Base-by-base conservation (phyloP, 2,888 invertebrate genomes). In the Eretmocerus hayati region DNA sequence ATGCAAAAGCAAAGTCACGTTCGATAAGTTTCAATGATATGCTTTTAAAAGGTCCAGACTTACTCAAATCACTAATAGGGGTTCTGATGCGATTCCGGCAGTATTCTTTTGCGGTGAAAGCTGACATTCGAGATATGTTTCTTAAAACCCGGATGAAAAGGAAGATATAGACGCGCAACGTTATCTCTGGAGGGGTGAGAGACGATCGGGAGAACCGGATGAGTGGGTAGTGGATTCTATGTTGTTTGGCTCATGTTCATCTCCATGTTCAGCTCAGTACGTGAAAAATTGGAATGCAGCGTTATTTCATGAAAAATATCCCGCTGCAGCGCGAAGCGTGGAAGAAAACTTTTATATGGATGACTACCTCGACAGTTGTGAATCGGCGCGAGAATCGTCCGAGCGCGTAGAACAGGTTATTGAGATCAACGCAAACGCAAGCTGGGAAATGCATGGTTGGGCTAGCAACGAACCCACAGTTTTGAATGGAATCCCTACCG, bases 81-180 rank as follows among this genome's bases (percentile, higher is more conserved):
- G 62, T 71, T 1, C 38, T 72, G 37, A 57, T 65, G 49, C 60
- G 65, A 2, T 72, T 72, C 48, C 48, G 70, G 32, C 60, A 64
- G 53, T 53, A 61, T 15, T 55, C 46, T 30, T 48, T 67, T 4
- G 70, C 64, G 3, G 56, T 72, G 47, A 46, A 58, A 56, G 53
- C 62, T 0, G 67, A 70, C 39, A 62, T 68, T 0, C 55, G 49
- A 5, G 64, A 69, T 39, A 66, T 69, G 66, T 67, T 65, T 38
- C 49, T 59, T 4, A 65, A 62, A 31, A 48, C 67, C 0, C 54
- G 54, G 9, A 60, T 68, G 2, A 16, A 0, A 38, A 50, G 9
- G 55, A 56, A 13, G 66, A 67, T 45, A 59, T 59, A 32, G 39
- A 56, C 31, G 40, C 59, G 0, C 62, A 63, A 48, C 26, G 60